Conservation (phyloP, 2,888 invertebrate genomes). For the Watsonalla binaria region DNA sequence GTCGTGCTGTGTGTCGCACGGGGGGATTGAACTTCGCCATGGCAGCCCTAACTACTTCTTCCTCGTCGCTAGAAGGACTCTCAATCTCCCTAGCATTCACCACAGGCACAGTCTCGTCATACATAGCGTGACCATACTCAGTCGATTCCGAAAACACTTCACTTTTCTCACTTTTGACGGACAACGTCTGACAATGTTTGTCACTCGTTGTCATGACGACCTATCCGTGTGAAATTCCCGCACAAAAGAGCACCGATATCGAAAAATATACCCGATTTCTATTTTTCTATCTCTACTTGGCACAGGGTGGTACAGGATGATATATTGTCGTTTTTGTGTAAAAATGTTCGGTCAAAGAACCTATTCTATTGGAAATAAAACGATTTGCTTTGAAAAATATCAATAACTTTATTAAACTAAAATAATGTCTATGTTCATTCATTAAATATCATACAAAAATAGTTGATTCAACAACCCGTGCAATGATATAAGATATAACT, state of each 20-base stretch:
- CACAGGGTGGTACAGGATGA: constrained; percentile 26
- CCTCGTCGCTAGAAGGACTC: constrained; percentile 61
- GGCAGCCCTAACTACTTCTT: constrained; percentile 43
- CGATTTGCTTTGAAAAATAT: constrained; percentile 24
- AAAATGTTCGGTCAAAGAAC: not conserved
- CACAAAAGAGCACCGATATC: constrained; percentile 29
- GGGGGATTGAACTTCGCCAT: constrained; percentile 73
- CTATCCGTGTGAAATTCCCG: constrained; percentile 35
- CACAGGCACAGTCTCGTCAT: constrained; percentile 80
- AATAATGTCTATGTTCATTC: constrained; percentile 26
- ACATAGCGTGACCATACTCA: constrained; percentile 59
- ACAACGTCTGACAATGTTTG: constrained; percentile 71
- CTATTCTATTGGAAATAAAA: not conserved
- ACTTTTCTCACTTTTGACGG: constrained; percentile 28
- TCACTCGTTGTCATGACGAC: constrained; percentile 66
- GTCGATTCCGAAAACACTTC: constrained; percentile 11
- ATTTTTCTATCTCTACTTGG: constrained; percentile 18
- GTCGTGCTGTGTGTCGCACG: constrained; percentile 58
- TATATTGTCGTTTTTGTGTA: constrained; percentile 3
- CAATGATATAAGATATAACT: constrained; percentile 6
- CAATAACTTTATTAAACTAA: constrained; percentile 54
- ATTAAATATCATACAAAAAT: constrained; percentile 43
- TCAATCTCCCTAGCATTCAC: constrained; percentile 78
- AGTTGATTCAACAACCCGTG: constrained; percentile 37
- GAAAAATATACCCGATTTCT: constrained; percentile 11